A percentile compares a stretch with the other conserved stretches of the same genome.
phyloP scores from a whole-genome alignment of 2,113 vertebrate species.

The Ictidomys tridecemlineatus region DNA sequence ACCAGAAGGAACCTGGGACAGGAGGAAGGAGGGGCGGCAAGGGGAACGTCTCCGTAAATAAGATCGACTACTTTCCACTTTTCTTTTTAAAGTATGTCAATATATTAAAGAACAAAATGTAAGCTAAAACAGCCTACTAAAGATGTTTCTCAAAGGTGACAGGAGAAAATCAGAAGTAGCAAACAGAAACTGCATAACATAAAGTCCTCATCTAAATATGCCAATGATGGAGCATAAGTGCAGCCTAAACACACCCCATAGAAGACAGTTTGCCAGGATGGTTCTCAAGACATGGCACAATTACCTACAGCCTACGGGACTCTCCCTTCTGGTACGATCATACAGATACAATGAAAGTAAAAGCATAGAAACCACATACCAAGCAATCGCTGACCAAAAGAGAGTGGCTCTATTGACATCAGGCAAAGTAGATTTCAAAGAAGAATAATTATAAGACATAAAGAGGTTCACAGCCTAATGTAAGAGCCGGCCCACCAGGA shows the following conservation, averaged over 20 bases:
- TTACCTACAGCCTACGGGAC: not conserved
- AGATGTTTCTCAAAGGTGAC: not conserved
- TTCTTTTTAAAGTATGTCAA: not conserved
- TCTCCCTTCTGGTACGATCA: not conserved
- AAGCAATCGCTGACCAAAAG: not conserved
- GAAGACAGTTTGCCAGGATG: not conserved
- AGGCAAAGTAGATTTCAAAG: not conserved
- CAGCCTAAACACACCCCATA: not conserved
- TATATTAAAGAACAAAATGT: not conserved
- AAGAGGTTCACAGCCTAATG: not conserved
- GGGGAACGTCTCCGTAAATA: not conserved
- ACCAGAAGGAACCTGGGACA: not conserved
- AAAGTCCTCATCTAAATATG: conserved; percentile 31
- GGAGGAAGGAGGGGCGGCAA: not conserved
- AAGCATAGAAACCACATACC: not conserved
- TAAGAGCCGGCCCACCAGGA: not conserved
- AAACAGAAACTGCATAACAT: conserved; percentile 40
- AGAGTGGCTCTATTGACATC: not conserved
- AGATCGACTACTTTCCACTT: not conserved
- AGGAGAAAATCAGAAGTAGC: not conserved
- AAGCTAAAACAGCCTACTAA: not conserved
- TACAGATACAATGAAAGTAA: not conserved
- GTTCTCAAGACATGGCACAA: not conserved
- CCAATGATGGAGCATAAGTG: not conserved
- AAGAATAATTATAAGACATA: not conserved